phyloP scores from a whole-genome alignment of 2,797 vertebrate genomes.

The Hephaestus fuliginosus region DNA sequence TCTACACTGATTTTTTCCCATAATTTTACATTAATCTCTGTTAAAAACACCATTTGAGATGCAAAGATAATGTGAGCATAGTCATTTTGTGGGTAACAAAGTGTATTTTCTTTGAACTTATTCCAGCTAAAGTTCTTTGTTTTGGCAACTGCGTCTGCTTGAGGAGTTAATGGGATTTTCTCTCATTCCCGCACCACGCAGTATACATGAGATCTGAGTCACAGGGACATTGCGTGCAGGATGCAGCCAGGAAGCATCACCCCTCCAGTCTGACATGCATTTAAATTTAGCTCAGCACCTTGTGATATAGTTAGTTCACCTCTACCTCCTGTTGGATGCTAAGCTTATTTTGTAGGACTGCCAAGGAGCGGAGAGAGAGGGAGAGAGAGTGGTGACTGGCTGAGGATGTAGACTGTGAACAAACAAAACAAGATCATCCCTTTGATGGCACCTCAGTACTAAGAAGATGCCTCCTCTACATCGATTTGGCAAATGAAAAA shows the following conservation, averaged over 20 bases:
- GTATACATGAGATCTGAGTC: constrained; percentile 39
- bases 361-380: constrained; percentile 14
- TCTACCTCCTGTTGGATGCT: constrained; percentile 33
- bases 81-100: neutral
- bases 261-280: constrained; percentile 32
- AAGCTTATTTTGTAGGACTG: constrained; percentile 42
- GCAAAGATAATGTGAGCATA: neutral
- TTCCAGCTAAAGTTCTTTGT: constrained; percentile 15
- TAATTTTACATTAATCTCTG: too few relatives aligned
- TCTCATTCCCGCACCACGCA: constrained; percentile 20
- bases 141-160: constrained; percentile 1
- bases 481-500: neutral
- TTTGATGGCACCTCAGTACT: constrained; percentile 28
- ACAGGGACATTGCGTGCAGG: constrained; percentile 32
- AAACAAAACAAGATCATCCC: constrained; percentile 54
- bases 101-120: neutral
- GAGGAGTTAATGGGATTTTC: constrained; percentile 23
- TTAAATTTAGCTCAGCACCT: constrained; percentile 49
- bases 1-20: too few relatives aligned
- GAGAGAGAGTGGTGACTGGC: constrained; percentile 7
- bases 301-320: constrained; percentile 47
- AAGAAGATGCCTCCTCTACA: constrained; percentile 19
- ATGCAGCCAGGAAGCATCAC: constrained; percentile 32
- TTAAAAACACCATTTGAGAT: too few relatives aligned
- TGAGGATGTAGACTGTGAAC: constrained; percentile 25